Evolutionary conservation across 2,797 vertebrate species (phyloP).

Genomic region (Hapalemur alaotrensis): DNA sequence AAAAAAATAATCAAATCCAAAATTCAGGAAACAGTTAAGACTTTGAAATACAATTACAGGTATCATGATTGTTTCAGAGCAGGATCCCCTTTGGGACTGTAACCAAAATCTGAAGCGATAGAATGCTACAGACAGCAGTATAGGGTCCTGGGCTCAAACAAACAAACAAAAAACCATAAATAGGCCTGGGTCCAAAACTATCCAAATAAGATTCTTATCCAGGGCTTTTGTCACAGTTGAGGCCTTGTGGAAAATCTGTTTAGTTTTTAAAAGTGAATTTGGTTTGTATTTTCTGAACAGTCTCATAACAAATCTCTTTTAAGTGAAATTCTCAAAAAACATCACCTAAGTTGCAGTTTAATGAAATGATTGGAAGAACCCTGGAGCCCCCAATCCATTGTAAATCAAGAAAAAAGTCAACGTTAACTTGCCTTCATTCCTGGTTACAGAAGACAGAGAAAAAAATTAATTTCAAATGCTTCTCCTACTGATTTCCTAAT

Average conservation of each 20-base stretch:
- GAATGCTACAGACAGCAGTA: slow-evolving; percentile 2
- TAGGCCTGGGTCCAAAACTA: not conserved
- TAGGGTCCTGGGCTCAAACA: not conserved
- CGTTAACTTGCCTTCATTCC: not conserved
- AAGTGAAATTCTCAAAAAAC: not conserved
- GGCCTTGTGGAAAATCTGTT: not conserved
- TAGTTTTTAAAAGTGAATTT: slow-evolving; percentile 26
- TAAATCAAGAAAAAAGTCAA: slow-evolving; percentile 9
- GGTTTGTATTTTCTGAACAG: not conserved
- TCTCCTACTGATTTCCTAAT: slow-evolving; percentile 45
- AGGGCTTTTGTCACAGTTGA: not conserved
- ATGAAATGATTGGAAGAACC: slow-evolving; percentile 13
- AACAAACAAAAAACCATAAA: not conserved
- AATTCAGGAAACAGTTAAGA: not conserved
- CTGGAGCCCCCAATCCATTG: not conserved
- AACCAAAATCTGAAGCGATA: slow-evolving; percentile 19
- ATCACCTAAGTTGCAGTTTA: not conserved
- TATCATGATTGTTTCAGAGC: not conserved
- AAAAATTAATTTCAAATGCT: slow-evolving; percentile 53
- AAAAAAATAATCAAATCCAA: not conserved
- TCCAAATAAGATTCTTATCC: not conserved
- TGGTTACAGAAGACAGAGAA: slow-evolving; percentile 18
- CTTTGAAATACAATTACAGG: slow-evolving; percentile 10
- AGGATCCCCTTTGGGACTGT: not conserved
- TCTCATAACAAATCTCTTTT: not conserved